These are phyloP conservation scores for Rhopalosiphum maidis DNA, from an alignment of 1,140 invertebrate genomes.

Conservation along the genomic window DNA sequence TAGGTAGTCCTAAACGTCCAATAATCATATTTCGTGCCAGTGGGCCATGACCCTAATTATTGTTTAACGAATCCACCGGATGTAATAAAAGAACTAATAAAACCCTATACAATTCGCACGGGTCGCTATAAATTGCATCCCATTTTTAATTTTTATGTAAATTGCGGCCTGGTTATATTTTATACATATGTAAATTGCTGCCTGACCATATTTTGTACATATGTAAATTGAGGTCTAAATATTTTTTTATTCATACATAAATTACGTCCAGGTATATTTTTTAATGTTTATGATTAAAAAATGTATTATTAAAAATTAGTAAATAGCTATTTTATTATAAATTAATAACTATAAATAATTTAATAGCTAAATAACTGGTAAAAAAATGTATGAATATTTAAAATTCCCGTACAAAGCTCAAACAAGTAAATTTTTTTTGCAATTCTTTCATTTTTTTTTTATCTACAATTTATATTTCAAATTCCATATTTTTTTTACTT, in stretches of 20 bases:
- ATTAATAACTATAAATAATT: no score
- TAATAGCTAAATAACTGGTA: no score
- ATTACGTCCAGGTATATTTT: not conserved
- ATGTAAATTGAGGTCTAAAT: not conserved
- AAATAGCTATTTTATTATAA: no score
- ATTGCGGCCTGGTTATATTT: not conserved
- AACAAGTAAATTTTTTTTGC: no score
- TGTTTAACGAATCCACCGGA: conserved; percentile 8
- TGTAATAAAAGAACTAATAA: conserved; percentile 5
- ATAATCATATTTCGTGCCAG: not conserved
- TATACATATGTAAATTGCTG: not conserved
- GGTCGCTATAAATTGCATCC: not conserved
- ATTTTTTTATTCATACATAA: not conserved
- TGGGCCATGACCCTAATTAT: conserved; percentile 26
- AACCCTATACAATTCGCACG: not conserved
- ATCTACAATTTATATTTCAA: no score
- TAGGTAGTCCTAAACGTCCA: not conserved
- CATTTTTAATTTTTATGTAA: conserved; percentile 18
- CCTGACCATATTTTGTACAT: not conserved
- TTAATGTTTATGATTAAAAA: not conserved
- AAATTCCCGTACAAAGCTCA: no score
- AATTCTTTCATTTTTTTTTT: no score
- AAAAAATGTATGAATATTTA: no score
- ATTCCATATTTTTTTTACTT: no score
- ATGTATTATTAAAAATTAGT: no score